A percentile compares a stretch with the other conserved stretches of the same genome.
phyloP scores from a whole-genome alignment of 1,140 invertebrate species.

The Drosophila pallidifrons region DNA sequence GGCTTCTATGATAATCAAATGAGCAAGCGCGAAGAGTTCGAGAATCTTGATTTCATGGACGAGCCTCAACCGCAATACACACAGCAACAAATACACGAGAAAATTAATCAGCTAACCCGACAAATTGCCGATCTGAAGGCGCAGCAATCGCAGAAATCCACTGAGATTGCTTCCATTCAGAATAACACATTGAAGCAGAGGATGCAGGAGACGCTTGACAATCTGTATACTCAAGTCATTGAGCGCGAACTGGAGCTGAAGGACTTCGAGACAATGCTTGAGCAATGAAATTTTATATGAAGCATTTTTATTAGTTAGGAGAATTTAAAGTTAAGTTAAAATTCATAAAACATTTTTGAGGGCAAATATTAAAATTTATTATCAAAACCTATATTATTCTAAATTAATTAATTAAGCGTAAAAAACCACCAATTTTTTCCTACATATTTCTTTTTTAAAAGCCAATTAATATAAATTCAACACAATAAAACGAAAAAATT shows the following conservation, averaged over 20 bases:
- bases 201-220: conserved; percentile 92
- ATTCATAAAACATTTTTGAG: too few species aligned
- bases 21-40: conserved; percentile 71
- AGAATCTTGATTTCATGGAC: conserved; percentile 71
- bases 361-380: too few species aligned
- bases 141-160: conserved; percentile 91
- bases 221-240: conserved; percentile 90
- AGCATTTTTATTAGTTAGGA: not conserved
- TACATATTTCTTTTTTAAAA: too few species aligned
- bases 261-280: conserved; percentile 78
- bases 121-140: conserved; percentile 91
- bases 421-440: too few species aligned
- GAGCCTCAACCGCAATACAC: conserved; percentile 66
- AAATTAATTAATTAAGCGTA: too few species aligned
- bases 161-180: conserved; percentile 94
- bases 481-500: too few species aligned
- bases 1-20: conserved; percentile 69
- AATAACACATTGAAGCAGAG: conserved; percentile 92
- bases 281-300: conserved; percentile 26
- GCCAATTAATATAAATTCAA: too few species aligned
- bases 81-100: conserved; percentile 86
- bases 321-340: not conserved
- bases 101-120: conserved; percentile 87
- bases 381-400: too few species aligned
- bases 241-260: conserved; percentile 91